Base-by-base conservation (phyloP, 2,113 vertebrate species). In the Anser cygnoides region DNA sequence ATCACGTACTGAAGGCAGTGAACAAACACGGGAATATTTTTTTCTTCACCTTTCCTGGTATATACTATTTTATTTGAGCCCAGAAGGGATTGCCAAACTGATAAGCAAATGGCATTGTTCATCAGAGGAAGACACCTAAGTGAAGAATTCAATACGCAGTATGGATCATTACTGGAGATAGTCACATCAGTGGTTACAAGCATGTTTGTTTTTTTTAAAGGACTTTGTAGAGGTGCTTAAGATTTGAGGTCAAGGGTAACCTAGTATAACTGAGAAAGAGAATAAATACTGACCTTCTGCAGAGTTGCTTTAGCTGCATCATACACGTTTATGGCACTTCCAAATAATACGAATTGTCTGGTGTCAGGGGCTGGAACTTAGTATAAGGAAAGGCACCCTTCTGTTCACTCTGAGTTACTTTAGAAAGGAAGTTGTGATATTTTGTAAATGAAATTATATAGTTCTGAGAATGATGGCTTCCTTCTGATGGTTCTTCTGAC, bases 171-270 rank as follows among this genome's bases (percentile, higher is more conserved):
- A 59, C 54, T 72, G 57, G 57, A 62, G 21, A 71, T 49, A 63
- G 44, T 81, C 23, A 9, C 43, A 50, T 88, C 37, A 41, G n/a
- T 71, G 52, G 50, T 41, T 68, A 76, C 74, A 87, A 70, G n/a
- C 23, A 10, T 58, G 15, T 2, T 50, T 50, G 52, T 39, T 72
- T 23, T 76, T 76, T 59, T 79, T 63, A 41, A 63, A 80, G 21
- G 67, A 11, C 31, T 87, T 66, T 8, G n/a, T 46, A 74, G 58
- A 87, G 26, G 52, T 94, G 55, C 7, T 84, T 81, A 66, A 65
- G 22, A 90, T 94, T 93, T 84, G 77, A 94, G 92, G 68, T 90
- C 59, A 80, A 91, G 92, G 41, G 29, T 92, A 94, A 86, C 55
- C 8, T 59, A 74, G 41, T 58, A 22, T 88, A 88, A 77, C 0